Evolutionary conservation across 2,888 invertebrate species (phyloP), one percentile per base, ranked within the genome.

Genomic region (Clistopyga incitator): DNA sequence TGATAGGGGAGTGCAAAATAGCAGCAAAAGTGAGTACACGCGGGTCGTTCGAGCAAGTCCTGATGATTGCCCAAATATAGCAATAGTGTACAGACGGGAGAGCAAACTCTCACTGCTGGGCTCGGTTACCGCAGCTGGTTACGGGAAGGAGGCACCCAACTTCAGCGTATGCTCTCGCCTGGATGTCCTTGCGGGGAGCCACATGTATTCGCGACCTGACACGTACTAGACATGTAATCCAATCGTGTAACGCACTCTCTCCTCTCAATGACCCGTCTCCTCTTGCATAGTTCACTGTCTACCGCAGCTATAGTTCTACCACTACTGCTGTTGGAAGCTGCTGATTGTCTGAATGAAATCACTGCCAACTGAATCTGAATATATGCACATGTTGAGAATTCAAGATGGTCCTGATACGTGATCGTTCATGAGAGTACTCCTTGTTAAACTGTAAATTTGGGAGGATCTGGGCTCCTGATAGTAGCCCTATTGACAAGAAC

Each of bases 171-270:
- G 59, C 29, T 61, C 6, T 29, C n/a, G 54, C 56, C 74, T 56
- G 59, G 20, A 11, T 56, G 74, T 81, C 70, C 54, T 47, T 54
- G 78, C 52, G 42, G 70, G 64, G 54, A 68, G 50, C 56, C 80
- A 67, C 71, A 67, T 84, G 80, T 85, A 84, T 80, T 78, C 80
- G 61, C 82, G 68, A 84, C 68, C 79, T 72, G 85, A 85, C 85
- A 82, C 80, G 82, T 78, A 80, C 78, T 61, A 67, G 42, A 52
- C 72, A 71, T 80, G 84, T 85, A 82, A 84, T 85, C 84, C 84
- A 81, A 82, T 84, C 80, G 84, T 71, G 76, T 78, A 75, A 82
- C 82, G 75, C 75, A 82, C 71, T 77, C 78, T 75, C 77, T 77
- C 65, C 78, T 34, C 67, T 80, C 79, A 42, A 65, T 72, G 75